phyloP scores from a whole-genome alignment of 2,113 vertebrate species.

The Pongo abelii region DNA sequence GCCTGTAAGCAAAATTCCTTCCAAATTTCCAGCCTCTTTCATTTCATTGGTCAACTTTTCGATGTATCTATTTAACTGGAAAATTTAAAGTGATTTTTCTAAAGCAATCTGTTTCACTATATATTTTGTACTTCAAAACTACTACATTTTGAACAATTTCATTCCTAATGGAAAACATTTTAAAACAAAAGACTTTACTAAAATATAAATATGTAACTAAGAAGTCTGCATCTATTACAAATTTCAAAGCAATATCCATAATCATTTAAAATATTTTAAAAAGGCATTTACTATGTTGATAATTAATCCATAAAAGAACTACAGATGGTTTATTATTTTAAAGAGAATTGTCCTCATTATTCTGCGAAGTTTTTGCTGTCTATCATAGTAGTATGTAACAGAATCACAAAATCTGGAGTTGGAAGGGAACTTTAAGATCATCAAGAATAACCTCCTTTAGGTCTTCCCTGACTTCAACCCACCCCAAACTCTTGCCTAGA shows the following conservation, averaged over 20 bases:
- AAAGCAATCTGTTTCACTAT: neutral
- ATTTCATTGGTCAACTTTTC: constrained; percentile 97
- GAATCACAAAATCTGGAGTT: neutral
- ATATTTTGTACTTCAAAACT: neutral
- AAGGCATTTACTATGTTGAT: constrained; percentile 1
- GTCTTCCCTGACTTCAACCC: neutral
- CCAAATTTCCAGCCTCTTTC: constrained; percentile 97
- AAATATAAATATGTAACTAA: constrained; percentile 1
- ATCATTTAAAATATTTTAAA: constrained; percentile 41
- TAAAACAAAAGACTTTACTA: constrained; percentile 24
- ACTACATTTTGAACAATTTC: constrained; percentile 13
- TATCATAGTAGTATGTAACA: neutral
- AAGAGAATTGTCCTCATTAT: neutral
- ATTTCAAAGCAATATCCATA: constrained; percentile 11
- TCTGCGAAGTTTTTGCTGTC: neutral
- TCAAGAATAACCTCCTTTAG: neutral
- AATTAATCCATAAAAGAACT: constrained; percentile 24
- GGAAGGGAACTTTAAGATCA: neutral
- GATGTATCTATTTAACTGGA: constrained; percentile 94
- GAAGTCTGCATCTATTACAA: constrained; percentile 15
- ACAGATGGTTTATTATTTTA: neutral
- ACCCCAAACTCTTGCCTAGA: neutral
- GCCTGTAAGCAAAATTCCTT: constrained; percentile 96
- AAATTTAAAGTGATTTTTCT: constrained; percentile 56
- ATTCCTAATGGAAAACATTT: constrained; percentile 35